Evolutionary conservation across 1,140 invertebrate species (phyloP).

Genomic region (Hestina assimilis): DNA sequence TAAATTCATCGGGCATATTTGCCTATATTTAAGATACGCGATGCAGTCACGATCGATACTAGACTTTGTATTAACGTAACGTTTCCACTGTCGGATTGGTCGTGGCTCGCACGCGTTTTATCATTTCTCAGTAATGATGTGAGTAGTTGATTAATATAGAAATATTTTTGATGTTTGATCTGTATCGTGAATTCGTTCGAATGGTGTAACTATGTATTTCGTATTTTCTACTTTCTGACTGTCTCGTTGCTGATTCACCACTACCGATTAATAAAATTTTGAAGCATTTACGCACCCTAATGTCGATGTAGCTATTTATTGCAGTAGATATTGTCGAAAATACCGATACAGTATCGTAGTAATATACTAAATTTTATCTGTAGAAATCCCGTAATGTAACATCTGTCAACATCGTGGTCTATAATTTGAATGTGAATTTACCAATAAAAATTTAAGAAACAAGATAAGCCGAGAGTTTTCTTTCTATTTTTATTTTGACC

Average conservation of each 20-base stretch:
- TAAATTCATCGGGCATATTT: constrained; percentile 10
- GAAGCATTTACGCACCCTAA: constrained; percentile 74
- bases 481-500: constrained; percentile 18
- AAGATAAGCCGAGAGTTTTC: constrained; percentile 33
- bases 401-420: constrained; percentile 71
- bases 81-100: constrained; percentile 17
- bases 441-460: constrained; percentile 74
- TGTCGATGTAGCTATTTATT: constrained; percentile 67
- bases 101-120: constrained; percentile 53
- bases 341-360: constrained; percentile 74
- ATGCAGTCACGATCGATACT: constrained; percentile 28
- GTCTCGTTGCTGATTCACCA: constrained; percentile 50
- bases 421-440: constrained; percentile 78
- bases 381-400: constrained; percentile 71
- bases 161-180: constrained; percentile 74
- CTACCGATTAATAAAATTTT: constrained; percentile 56
- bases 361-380: constrained; percentile 71
- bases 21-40: constrained; percentile 3
- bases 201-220: constrained; percentile 55
- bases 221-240: constrained; percentile 61
- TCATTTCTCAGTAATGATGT: constrained; percentile 60
- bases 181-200: constrained; percentile 68
- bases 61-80: constrained; percentile 43
- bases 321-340: constrained; percentile 66
- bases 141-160: constrained; percentile 71